Base-by-base conservation (phyloP, 2,113 vertebrate species). In the Pipa parva region DNA sequence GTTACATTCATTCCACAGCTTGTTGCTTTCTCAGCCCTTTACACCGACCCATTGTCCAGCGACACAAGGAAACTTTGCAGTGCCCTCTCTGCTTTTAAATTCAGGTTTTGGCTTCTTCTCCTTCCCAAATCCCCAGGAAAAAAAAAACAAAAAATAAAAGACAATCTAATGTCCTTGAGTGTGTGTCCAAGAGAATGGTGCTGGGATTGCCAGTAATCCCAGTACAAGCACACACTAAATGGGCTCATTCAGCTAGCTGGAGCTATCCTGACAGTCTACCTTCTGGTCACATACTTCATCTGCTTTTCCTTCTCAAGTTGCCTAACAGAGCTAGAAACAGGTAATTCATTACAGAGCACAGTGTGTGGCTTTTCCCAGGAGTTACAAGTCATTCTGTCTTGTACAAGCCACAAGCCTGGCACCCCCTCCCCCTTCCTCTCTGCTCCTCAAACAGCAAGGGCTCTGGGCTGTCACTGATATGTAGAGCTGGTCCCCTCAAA, bases 401-500 rank as follows among this genome's bases (percentile, higher is more conserved):
- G 65, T 29, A 21, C 29, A 13, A 39, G 36, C 36, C 12, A 1
- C n/a, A 17, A 50, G 63, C 42, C 39, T 50, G 39, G 27, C 4
- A n/a, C 17, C 57, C 26, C 57, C 25, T 20, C 58, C 48, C 57
- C 26, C 57, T 33, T 20, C 58, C 48, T 60, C 58, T 48, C 58
- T 61, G 46, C 57, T 59, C 29, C 25, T 33, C 25, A 13, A 55
- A 29, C 22, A 52, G 50, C 50, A 12, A 29, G 20, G 66, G 48
- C 58, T 65, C 42, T 70, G 48, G 52, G 48, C 48, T 61, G 57
- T 70, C 59, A 70, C 45, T 36, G 28, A 54, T 61, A 70, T 61
- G 66, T 58, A 70, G 61, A 61, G 27, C 57, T 67, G 36, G 15
- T 22, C 15, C 51, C 55, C 63, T 48, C 37, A 27, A 70, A 45